Base-by-base conservation (phyloP, 1,140 invertebrate species). In the Elysia chlorotica region DNA sequence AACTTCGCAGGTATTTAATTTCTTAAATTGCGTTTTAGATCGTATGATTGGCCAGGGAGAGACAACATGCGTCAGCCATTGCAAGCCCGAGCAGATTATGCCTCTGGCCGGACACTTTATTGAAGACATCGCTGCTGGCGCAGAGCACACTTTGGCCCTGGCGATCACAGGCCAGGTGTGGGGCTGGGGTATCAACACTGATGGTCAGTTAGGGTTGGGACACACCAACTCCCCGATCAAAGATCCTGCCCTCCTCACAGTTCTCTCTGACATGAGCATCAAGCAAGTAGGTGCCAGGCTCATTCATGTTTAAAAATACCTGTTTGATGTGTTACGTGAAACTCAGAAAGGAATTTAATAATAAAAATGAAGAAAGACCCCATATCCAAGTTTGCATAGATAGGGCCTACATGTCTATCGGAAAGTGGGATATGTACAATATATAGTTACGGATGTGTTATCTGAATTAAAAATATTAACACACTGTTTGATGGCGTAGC, bases 111-210 rank as follows among this genome's bases (percentile, higher is more conserved):
- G 87, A 35, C 88, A 90, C 78, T 86, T 88, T 74, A 86, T 92
- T 17, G 89, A 89, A 63, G 91, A 92, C 79, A 90, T 92, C 62
- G 89, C 89, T 6, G 89, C 91, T 37, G 92, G 92, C 2, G 89
- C 90, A 2, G 91, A 92, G 76, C 91, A 92, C 82, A 89, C 89
- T 0, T 77, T 92, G n/a, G 90, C 89, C 6, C 82, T 92, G n/a
- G 90, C 89, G 21, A 83, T 84, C 38, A 84, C 84, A 63, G 91
- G 91, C 36, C 89, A 91, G 78, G 91, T 92, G 0, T 91, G 89
- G 82, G 91, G 89, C 2, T 92, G 92, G 92, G 92, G 92, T 14
- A 90, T 88, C 81, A 92, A 92, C 81, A 86, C 87, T 70, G 91
- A 92, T 78, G 90, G 90, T 17, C 91, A 92, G 76, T 86, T 92